These are phyloP conservation scores for Graphium colonna DNA, from an alignment of 2,888 invertebrate species.

Conservation along the genomic window DNA sequence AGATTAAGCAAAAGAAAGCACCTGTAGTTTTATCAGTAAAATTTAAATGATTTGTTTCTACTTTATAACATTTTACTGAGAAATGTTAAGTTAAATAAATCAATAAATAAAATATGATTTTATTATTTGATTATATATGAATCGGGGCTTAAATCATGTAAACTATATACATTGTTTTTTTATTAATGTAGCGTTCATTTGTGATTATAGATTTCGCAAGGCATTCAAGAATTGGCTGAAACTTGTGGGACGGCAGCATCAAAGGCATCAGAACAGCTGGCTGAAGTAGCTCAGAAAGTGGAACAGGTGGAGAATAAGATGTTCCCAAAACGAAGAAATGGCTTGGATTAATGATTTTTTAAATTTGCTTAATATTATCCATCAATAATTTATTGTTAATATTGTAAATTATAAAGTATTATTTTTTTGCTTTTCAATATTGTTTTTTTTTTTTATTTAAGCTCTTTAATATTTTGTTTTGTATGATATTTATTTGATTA, in stretches of 20 bases:
- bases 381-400: slow-evolving; percentile 20
- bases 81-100: no score
- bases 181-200: neutral
- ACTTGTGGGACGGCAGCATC: slow-evolving; percentile 66
- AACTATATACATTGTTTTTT: no score
- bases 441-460: slow-evolving; percentile 12
- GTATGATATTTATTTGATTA: no score
- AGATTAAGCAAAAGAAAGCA: no score
- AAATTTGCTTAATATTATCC: slow-evolving; percentile 18
- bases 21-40: no score
- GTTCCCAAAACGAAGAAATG: slow-evolving; percentile 66
- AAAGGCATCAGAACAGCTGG: slow-evolving; percentile 58
- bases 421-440: slow-evolving; percentile 5
- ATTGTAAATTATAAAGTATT: slow-evolving; percentile 22
- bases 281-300: slow-evolving; percentile 61
- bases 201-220: slow-evolving; percentile 55
- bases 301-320: slow-evolving; percentile 60
- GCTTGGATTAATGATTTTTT: slow-evolving; percentile 50
- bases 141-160: no score
- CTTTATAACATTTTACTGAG: no score
- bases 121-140: no score
- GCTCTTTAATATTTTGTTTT: neutral
- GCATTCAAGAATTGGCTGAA: slow-evolving; percentile 66
- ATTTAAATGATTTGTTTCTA: no score
- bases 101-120: no score